Conservation (phyloP, 2,113 vertebrate genomes). For the Tauraco erythrolophus region DNA sequence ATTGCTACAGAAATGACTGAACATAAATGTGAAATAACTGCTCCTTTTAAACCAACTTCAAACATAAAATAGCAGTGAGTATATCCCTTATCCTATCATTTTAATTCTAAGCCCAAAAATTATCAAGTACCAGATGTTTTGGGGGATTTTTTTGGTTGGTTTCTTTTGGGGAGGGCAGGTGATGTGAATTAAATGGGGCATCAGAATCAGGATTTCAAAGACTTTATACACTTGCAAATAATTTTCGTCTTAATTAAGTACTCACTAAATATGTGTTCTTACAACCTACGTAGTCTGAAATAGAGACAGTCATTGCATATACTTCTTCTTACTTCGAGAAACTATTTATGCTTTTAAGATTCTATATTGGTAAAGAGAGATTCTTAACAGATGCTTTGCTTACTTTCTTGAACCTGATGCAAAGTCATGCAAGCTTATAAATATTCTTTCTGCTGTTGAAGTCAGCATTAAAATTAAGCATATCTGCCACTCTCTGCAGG, state of each 20-base stretch:
- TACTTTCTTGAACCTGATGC: neutral
- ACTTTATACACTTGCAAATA: neutral
- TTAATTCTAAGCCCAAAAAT: neutral
- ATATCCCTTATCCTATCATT: neutral
- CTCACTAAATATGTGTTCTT: neutral
- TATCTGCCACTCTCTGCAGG: neutral
- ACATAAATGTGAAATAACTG: neutral
- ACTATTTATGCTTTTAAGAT: neutral
- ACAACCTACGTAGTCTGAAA: neutral
- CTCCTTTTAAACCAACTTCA: neutral
- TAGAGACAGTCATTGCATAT: neutral
- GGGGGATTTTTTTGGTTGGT: rapidly evolving
- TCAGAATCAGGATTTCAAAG: neutral
- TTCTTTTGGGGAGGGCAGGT: neutral
- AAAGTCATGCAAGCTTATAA: neutral
- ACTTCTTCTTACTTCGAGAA: neutral
- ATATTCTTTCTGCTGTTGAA: neutral
- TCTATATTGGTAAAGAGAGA: neutral
- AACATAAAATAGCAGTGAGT: neutral
- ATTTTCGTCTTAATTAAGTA: neutral
- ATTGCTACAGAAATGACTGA: neutral
- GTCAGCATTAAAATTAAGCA: neutral
- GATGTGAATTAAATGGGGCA: neutral
- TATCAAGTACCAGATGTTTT: neutral
- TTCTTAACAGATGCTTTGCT: neutral